phyloP scores from a whole-genome alignment of 2,888 invertebrate species.

The Magallana nippona region DNA sequence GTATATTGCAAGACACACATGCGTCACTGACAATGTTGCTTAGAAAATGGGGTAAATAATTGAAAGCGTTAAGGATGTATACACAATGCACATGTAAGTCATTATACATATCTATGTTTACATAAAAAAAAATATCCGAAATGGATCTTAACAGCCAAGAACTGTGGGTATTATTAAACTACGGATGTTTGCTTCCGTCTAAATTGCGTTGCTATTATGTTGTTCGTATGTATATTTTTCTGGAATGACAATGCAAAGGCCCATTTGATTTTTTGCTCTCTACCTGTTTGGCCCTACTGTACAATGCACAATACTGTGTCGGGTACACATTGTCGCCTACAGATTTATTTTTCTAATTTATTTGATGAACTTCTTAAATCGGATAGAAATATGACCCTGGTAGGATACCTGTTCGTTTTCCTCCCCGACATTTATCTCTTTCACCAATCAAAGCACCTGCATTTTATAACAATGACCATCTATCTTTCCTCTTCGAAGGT shows the following conservation, averaged over 20 bases:
- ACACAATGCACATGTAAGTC: no score
- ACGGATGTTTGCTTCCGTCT: no score
- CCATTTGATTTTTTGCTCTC: not conserved
- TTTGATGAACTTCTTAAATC: not conserved
- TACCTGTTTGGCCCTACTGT: not conserved
- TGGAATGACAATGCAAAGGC: not conserved
- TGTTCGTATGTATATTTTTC: not conserved
- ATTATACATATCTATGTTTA: no score
- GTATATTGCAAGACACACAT: no score
- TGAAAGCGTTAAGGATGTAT: no score
- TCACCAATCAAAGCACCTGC: conserved; percentile 24
- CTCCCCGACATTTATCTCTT: conserved; percentile 3
- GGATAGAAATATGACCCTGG: not conserved
- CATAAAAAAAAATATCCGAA: no score
- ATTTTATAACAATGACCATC: conserved; percentile 8
- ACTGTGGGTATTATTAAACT: no score
- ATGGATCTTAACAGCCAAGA: no score
- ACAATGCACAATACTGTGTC: not conserved
- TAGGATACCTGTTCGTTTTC: not conserved
- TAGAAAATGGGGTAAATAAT: no score
- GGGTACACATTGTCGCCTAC: not conserved
- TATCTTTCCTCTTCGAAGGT: conserved; percentile 7
- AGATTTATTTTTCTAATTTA: not conserved
- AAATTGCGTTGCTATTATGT: no score
- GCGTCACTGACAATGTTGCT: no score